phyloP scores from a whole-genome alignment of 2,888 invertebrate genomes.

The Nemurella pictetii region DNA sequence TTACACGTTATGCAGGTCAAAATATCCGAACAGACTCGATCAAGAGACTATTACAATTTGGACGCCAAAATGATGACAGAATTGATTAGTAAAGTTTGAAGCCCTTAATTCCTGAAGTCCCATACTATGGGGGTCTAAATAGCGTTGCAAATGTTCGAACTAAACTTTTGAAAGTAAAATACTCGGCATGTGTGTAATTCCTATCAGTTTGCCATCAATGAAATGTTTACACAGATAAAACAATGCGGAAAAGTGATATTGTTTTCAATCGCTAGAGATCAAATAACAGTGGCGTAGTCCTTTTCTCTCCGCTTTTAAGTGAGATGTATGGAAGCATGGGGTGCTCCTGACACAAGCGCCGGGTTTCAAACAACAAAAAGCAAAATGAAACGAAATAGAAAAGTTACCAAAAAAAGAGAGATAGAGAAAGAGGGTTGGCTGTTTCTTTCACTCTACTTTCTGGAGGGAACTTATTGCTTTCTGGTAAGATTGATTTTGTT shows the following conservation, averaged over 20 bases:
- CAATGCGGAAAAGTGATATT: background rate
- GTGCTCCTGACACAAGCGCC: background rate
- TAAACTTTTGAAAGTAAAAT: background rate
- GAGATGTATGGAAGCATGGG: background rate
- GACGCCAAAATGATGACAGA: too few species aligned
- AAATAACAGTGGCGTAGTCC: background rate
- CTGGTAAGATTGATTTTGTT: slow-evolving; percentile 1
- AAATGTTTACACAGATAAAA: background rate
- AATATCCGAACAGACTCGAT: too few species aligned
- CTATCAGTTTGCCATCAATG: background rate
- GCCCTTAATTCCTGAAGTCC: too few species aligned
- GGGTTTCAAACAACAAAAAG: background rate
- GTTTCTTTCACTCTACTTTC: slow-evolving; percentile 1
- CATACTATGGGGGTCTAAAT: too few species aligned
- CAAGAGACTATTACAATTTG: too few species aligned
- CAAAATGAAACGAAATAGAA: background rate
- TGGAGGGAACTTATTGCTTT: background rate
- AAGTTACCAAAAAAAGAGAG: background rate
- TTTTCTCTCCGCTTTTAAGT: background rate
- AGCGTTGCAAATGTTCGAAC: too few species aligned
- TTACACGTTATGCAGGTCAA: too few species aligned
- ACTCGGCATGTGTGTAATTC: background rate
- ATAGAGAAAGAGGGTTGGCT: background rate
- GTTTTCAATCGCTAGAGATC: background rate
- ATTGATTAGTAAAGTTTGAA: too few species aligned